phyloP scores from a whole-genome alignment of 2,888 invertebrate species.

The Leucania comma region DNA sequence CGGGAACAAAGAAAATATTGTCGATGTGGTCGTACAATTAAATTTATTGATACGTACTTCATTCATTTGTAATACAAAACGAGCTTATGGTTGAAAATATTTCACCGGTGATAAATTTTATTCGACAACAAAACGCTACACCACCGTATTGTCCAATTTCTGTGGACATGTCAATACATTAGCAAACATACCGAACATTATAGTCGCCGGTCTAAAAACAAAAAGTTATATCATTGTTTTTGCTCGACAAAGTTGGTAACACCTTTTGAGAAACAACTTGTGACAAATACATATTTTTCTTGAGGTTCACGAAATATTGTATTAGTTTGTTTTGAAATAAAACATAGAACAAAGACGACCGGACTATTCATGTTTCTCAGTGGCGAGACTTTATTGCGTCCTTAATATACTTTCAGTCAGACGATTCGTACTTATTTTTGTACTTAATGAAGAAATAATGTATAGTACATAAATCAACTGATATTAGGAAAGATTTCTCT shows the following conservation, averaged over 20 bases:
- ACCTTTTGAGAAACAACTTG: constrained; percentile 28
- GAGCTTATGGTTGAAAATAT: constrained; percentile 32
- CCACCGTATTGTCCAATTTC: constrained; percentile 52
- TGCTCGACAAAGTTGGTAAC: constrained; percentile 10
- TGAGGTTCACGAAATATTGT: constrained; percentile 34
- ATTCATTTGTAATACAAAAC: constrained; percentile 35
- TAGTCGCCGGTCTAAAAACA: constrained; percentile 30
- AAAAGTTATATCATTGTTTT: constrained; percentile 19
- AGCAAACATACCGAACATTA: constrained; percentile 35
- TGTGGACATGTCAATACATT: constrained; percentile 56
- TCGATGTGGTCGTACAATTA: constrained; percentile 4
- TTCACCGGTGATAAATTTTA: constrained; percentile 41
- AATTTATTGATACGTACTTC: constrained; percentile 41
- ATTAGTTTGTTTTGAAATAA: constrained; percentile 20
- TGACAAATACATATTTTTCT: constrained; percentile 39
- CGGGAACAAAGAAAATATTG: constrained; percentile 33
- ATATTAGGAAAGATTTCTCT: not conserved
- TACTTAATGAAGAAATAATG: not conserved
- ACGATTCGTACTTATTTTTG: not conserved
- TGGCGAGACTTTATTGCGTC: not conserved
- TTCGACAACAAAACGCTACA: constrained; percentile 23
- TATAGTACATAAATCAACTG: too few relatives aligned
- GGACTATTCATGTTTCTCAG: not conserved
- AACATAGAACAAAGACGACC: constrained; percentile 28
- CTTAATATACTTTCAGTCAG: constrained; percentile 2